Base-by-base conservation (phyloP, 1,140 invertebrate species). In the Drosophila ogumai region DNA sequence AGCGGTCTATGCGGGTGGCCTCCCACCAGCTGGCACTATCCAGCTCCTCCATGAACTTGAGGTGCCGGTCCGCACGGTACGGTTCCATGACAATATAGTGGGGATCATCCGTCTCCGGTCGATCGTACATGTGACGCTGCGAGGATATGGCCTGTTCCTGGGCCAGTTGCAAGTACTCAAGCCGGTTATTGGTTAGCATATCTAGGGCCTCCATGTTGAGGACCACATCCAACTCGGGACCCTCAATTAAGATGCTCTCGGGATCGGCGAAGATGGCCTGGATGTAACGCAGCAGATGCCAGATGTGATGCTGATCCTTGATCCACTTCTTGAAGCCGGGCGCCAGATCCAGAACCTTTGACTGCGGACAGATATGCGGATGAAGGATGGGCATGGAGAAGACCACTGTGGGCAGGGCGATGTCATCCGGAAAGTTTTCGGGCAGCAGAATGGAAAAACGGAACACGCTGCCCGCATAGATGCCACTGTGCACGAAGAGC, bases 331-430 rank as follows among this genome's bases (percentile, higher is more conserved):
- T 94, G 93, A 99, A 98, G 9, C 95, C 95, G 91, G 95, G 95
- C 73, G 93, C 93, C 38, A 97, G 94, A 78, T 95, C 94, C 7
- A 99, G 93, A 90, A 96, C 95, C 47, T 96, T 95, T 47, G 95
- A 96, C 67, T 95, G 94, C 19, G 95, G 93, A 93, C 98, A 94
- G 47, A 99, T 95, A 50, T 96, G 94, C 58, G 98, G 98, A 94
- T 99, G 98, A 86, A 97, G 98, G 54, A 98, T 91, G 84, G 96
- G 95, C 64, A 96, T 96, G 93, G 97, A 95, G 93, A 99, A 99
- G 64, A 95, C 93, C 47, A 99, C 94, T 92, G 94, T 95, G 40
- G 90, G 91, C 74, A 97, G 96, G 91, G 95, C 96, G 91, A 95
- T 95, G 74, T 96, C 96, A 92, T 97, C 95, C 17, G 98, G 98